Evolutionary conservation across 2,888 invertebrate species (phyloP), one percentile per base, ranked within the genome.

Genomic region (Macaria notata): DNA sequence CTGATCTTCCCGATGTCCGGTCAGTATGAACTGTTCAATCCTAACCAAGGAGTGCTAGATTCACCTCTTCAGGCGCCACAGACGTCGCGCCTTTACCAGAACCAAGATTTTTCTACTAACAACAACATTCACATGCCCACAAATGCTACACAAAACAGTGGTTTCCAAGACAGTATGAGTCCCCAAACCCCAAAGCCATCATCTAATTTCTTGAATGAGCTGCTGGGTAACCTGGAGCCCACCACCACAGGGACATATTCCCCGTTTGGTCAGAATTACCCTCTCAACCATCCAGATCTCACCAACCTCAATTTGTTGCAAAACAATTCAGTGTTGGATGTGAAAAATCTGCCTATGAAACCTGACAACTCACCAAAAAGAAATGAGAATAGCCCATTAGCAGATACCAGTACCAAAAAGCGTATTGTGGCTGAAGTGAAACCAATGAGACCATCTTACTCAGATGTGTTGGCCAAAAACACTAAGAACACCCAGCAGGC

Each of bases 391-490:
- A 86, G 84, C 59, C 90, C 89, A 30, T 68, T 91, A 49, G 93
- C 93, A 68, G 92, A 92, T 56, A 93, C 92, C 31, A 92, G 90
- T 64, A 91, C 83, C 59, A 94, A 94, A 69, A 95, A 95, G 56
- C 92, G 96, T 50, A 96, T 96, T 79, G 94, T 96, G 0, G 96
- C 96, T 41, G 96, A 96, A 86, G 96, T 97, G 0, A 96, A 96
- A 73, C 96, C 96, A 0, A 96, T 96, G 96, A 93, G 96, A 53
- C 96, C 96, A 49, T 95, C 95, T 9, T 97, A 97, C 79, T 97
- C 97, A 0, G 96, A 96, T 86, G 96, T 97, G 5, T 78, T 97
- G 44, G 94, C 96, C 36, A 97, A 97, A 83, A 92, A 92, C 62
- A 85, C 88, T 39, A 92, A 92, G 63, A 93, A 92, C 69, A 93